Base-by-base conservation (phyloP, 2,888 invertebrate species). In the Alloscopus bannaensis region DNA sequence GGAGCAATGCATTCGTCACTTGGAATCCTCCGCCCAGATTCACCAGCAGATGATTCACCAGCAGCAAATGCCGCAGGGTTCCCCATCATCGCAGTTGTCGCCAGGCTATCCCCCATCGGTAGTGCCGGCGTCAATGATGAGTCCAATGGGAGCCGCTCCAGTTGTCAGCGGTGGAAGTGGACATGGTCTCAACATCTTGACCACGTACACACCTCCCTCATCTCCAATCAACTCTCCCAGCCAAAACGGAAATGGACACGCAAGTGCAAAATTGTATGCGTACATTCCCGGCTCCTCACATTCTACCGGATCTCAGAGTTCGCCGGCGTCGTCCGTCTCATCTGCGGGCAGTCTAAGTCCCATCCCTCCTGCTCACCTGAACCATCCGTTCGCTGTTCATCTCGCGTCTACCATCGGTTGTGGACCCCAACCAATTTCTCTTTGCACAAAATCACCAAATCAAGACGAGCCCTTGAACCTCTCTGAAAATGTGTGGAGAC, bases 1-100 rank as follows among this genome's bases (percentile, higher is more conserved):
- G 83, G 95, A 95, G 20, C 93, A 94, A 89, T 91, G 93, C 80
- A 91, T 95, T 87, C 95, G 94, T 88, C 93, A 93, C 87, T 92
- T 94, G 92, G 92, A 92, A 24, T 75, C 73, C n/a, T 78, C 81
- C 20, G 71, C 80, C 59, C 81, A 82, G n/a, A 36, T 80, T 11
- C 81, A 82, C 31, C 79, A 77, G 28, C 77, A 79, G 22, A 62
- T 75, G 66, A 75, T 79, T n/a, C 75, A 75, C 31, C 79, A 73
- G 8, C 71, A 76, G 22, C 80, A 64, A 29, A 24, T 76, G 42
- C 81, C 81, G 22, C 81, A 77, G 40, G 76, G 76, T 2, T 76
- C 76, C 20, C 66, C 70, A 16, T 16, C 55, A 20, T 59, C 82
- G 72, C 81, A 81, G 50, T 57, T 82, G 36, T 83, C 83, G 26